Conservation (phyloP, 2,797 vertebrate genomes). For the Crypturellus tataupa region DNA sequence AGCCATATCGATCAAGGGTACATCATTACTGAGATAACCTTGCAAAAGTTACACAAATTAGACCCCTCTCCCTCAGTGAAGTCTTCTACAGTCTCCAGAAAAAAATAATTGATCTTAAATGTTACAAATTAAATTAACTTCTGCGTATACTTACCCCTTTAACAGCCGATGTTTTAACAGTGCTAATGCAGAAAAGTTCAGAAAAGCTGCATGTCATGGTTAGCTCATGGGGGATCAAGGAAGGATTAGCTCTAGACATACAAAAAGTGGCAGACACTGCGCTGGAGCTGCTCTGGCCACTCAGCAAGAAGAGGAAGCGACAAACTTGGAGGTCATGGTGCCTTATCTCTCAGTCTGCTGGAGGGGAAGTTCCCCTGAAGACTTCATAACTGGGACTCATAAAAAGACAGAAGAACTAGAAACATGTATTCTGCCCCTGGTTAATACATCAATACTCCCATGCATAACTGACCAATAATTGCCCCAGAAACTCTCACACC, state of each 20-base stretch:
- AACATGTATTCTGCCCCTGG: not conserved
- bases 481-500: not conserved
- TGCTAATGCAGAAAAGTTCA: not conserved
- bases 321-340: not conserved
- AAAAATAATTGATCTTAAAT: not conserved
- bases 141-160: not conserved
- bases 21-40: not conserved
- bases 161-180: not conserved
- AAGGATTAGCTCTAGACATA: not conserved
- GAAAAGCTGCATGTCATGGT: not conserved
- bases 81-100: not conserved
- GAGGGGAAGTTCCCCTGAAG: not conserved
- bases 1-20: constrained; percentile 20
- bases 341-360: not conserved
- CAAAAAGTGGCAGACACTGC: not conserved
- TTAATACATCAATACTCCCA: not conserved
- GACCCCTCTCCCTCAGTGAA: not conserved
- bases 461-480: not conserved
- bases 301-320: not conserved
- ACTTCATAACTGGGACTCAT: not conserved
- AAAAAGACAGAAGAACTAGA: not conserved
- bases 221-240: not conserved
- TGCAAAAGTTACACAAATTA: not conserved
- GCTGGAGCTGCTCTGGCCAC: not conserved
- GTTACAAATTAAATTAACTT: not conserved